Evolutionary conservation across 2,888 invertebrate genomes (phyloP).

Genomic region (Portevinia maculata): DNA sequence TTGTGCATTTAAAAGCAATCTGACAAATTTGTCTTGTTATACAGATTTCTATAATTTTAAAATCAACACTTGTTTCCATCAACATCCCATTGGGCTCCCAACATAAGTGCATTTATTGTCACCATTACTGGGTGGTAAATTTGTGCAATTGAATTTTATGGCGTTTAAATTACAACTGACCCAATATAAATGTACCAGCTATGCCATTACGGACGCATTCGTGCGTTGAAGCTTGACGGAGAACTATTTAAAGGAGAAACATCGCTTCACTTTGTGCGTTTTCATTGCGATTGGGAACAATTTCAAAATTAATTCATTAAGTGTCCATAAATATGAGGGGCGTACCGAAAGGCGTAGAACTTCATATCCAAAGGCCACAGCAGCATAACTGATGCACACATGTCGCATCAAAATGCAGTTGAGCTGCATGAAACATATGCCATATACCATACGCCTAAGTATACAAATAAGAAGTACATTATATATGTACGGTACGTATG

Average conservation of each 20-base stretch:
- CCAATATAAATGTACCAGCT: constrained; percentile 62
- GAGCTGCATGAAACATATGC: constrained; percentile 4
- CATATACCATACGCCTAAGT: constrained; percentile 7
- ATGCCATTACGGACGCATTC: constrained; percentile 44
- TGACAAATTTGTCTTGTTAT: constrained; percentile 34
- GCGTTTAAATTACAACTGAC: constrained; percentile 73
- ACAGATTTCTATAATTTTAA: constrained; percentile 26
- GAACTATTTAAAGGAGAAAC: constrained; percentile 14
- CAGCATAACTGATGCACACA: constrained; percentile 34
- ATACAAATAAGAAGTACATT: too few species aligned
- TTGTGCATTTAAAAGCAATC: constrained; percentile 30
- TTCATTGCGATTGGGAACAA: constrained; percentile 43
- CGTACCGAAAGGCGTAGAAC: neutral
- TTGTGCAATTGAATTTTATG: constrained; percentile 71
- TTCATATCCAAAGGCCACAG: neutral
- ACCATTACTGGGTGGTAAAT: constrained; percentile 71
- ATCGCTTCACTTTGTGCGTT: constrained; percentile 8
- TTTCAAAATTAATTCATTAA: constrained; percentile 68
- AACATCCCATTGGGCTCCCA: constrained; percentile 29
- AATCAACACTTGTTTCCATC: constrained; percentile 10
- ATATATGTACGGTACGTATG: too few species aligned
- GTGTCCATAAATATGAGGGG: constrained; percentile 45
- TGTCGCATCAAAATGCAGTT: constrained; percentile 25
- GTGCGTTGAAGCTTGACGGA: constrained; percentile 51
- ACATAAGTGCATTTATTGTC: constrained; percentile 66